Evolutionary conservation across 2,888 invertebrate genomes (phyloP), one percentile per base, ranked within the genome.

Genomic region (Philereme transversata): DNA sequence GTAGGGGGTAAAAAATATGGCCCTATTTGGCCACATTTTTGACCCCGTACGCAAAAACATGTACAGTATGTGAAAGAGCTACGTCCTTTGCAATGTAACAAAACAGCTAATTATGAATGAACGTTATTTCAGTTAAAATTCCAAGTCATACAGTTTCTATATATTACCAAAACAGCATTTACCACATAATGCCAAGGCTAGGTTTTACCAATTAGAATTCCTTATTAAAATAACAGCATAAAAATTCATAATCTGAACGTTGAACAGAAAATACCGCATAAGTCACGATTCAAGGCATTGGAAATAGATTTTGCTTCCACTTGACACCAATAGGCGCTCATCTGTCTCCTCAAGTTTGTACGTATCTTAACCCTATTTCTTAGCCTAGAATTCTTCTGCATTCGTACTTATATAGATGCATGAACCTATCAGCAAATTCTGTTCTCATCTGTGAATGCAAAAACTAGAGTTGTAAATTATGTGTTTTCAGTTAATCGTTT

Each of bases 221-320:
- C 8, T 6, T 22, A 10, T n/a, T 45, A 41, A 51, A 46, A 46
- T 8, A 34, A 56, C 5, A 46, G n/a, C 43, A 6, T 9, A 36
- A n/a, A n/a, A 35, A 35, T 11, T 49, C 11, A 5, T 4, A 11
- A n/a, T 8, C 56, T 44, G 51, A 49, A 56, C 47, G 52, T 41
- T 49, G 49, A 40, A 54, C 40, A 8, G 38, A 43, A 54, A 53
- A 51, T 47, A 33, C 53, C 43, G 36, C 33, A 46, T 8, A 40
- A 56, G 60, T 63, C 61, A 64, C 58, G 64, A 62, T 68, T 70
- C 46, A 35, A 34, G 44, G 4, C 58, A 52, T 58, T 48, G 62
- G 48, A 34, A 54, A 48, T 54, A 58, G 47, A 54, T 54, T 54
- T 51, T 49, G 41, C 8, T 47, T 34, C n/a, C 43, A 54, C 58